Evolutionary conservation across 2,797 vertebrate species (phyloP).

Genomic region (Lutra lutra): DNA sequence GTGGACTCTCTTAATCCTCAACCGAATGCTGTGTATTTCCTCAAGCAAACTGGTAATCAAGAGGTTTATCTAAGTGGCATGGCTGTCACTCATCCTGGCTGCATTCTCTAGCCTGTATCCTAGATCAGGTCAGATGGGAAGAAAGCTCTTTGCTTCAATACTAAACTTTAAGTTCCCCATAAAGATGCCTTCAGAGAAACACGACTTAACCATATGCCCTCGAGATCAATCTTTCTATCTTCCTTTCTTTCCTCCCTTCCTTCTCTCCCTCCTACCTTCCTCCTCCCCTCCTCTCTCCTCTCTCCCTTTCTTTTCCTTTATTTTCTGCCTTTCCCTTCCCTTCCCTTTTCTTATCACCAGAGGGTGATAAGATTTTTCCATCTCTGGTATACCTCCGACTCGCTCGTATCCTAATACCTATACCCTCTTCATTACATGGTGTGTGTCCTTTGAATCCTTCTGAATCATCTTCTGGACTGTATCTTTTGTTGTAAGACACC

Average conservation of each 20-base stretch:
- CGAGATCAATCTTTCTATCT: neutral
- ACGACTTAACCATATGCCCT: neutral
- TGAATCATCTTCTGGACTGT: neutral
- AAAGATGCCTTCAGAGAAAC: constrained; percentile 16
- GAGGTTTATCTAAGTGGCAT: neutral
- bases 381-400: neutral
- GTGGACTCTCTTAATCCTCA: neutral
- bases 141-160: neutral
- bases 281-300: no score
- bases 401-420: neutral
- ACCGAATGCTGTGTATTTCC: neutral
- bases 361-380: neutral
- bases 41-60: neutral
- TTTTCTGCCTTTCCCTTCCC: neutral
- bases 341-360: no score
- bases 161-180: neutral
- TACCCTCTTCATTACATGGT: neutral
- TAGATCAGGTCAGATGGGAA: constrained; percentile 20
- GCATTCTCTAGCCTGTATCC: neutral
- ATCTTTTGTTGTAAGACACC: neutral
- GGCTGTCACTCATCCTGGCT: neutral
- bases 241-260: neutral
- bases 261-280: neutral
- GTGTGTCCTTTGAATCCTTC: neutral
- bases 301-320: no score